Conservation (phyloP, 1,140 invertebrate genomes). For the Anoplophora glabripennis region DNA sequence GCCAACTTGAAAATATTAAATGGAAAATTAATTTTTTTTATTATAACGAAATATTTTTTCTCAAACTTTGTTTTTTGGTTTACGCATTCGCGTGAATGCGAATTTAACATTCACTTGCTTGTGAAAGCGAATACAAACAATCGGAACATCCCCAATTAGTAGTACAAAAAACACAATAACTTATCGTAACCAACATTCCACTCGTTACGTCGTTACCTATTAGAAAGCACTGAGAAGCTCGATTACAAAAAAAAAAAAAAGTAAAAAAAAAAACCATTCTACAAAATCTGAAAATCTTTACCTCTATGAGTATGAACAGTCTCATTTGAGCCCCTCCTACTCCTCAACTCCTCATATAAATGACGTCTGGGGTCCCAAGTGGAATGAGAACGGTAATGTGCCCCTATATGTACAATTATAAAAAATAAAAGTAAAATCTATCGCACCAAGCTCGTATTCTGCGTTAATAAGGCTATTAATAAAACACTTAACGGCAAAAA, state of each 20-base stretch:
- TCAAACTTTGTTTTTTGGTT: too few relatives aligned
- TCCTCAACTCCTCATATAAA: conserved; percentile 80
- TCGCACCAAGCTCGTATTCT: background rate
- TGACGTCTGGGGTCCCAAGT: conserved; percentile 84
- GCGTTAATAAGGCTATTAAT: conserved; percentile 5
- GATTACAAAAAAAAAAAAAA: background rate
- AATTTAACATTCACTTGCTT: too few relatives aligned
- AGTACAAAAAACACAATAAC: too few relatives aligned
- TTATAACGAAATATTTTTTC: too few relatives aligned
- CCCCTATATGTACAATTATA: conserved; percentile 43
- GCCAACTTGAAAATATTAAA: too few relatives aligned
- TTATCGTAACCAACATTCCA: too few relatives aligned
- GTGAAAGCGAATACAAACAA: too few relatives aligned
- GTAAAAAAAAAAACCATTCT: conserved; percentile 25
- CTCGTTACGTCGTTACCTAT: too few relatives aligned
- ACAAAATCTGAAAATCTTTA: conserved; percentile 40
- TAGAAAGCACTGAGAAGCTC: too few relatives aligned
- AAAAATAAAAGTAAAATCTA: conserved; percentile 30
- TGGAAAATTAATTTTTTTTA: too few relatives aligned
- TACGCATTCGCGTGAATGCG: too few relatives aligned
- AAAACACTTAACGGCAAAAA: conserved; percentile 3
- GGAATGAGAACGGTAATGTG: conserved; percentile 61
- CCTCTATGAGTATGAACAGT: conserved; percentile 58
- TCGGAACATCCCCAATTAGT: too few relatives aligned
- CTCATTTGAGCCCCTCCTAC: conserved; percentile 59